Evolutionary conservation across 2,888 invertebrate species (phyloP).

Genomic region (Drosophila barbarae): DNA sequence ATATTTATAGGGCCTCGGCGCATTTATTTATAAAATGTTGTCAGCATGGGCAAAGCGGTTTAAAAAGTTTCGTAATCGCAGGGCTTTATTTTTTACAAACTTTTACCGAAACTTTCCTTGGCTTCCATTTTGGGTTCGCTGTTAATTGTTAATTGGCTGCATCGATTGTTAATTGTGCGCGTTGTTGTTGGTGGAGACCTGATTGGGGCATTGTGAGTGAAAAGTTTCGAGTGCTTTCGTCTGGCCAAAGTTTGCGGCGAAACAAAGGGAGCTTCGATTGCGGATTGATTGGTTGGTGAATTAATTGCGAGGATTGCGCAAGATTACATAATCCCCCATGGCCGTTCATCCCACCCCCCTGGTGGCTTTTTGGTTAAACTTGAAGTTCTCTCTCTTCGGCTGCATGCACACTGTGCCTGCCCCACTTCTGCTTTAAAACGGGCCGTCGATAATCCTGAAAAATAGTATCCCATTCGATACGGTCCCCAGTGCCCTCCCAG

Average conservation of each 20-base stretch:
- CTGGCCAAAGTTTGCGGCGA: constrained; percentile 58
- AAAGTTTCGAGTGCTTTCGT: constrained; percentile 69
- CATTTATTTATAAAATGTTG: constrained; percentile 31
- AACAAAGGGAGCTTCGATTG: constrained; percentile 42
- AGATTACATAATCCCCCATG: constrained; percentile 37
- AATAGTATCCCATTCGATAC: constrained; percentile 40
- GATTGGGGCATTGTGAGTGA: constrained; percentile 39
- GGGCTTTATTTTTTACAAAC: constrained; percentile 26
- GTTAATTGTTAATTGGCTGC: constrained; percentile 66
- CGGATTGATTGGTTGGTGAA: constrained; percentile 46
- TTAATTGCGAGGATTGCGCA: constrained; percentile 43
- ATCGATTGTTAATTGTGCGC: constrained; percentile 65
- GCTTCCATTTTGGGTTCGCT: constrained; percentile 26
- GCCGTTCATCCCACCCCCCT: constrained; percentile 12
- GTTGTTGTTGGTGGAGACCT: constrained; percentile 39
- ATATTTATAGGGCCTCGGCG: constrained; percentile 19
- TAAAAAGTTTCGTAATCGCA: constrained; percentile 22
- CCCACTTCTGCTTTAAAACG: constrained; percentile 50
- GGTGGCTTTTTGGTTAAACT: constrained; percentile 2
- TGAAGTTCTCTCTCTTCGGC: constrained; percentile 3
- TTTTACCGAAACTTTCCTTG: constrained; percentile 29
- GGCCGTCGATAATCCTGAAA: constrained; percentile 54
- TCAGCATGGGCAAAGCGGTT: constrained; percentile 26
- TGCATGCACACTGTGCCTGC: constrained; percentile 14
- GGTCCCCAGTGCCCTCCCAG: constrained; percentile 20